Base-by-base conservation (phyloP, 2,797 vertebrate genomes). In the Hylomyscus alleni region DNA sequence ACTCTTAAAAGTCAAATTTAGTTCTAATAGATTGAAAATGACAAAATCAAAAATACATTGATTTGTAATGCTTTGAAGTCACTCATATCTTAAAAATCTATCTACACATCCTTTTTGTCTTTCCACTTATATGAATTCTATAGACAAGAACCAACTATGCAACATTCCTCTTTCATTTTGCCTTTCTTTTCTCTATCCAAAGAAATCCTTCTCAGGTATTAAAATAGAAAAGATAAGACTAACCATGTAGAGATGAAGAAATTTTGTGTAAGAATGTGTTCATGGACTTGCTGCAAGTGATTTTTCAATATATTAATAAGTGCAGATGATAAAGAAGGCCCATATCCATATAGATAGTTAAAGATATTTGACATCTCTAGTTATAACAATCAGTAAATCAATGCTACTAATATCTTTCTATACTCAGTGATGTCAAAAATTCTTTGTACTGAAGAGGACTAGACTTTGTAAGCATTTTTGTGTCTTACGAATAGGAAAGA, bases 61-160 rank as follows among this genome's bases (percentile, higher is more conserved):
- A 47, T 37, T 92, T 62, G 34, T 13, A 91, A 26, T 87, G 2
- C 3, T 29, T 72, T 95, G 2, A 73, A 85, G 44, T 75, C n/a
- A 77, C 0, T 2, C 3, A 94, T 1, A 3, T 44, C 83, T 72
- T 91, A 47, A 76, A 56, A 85, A 62, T 54, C 17, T 26, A 81
- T 95, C 90, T 90, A 31, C 44, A 75, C 94, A 34, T 91, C 77
- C 17, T 40, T 94, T 34, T 94, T 67, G 65, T 77, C 47, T 88
- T 90, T 44, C 13, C 5, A 50, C 2, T 20, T 88, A 69, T 22
- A 31, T 56, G 31, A 91, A 62, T 80, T 4, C 2, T 34, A 65
- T 13, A 4, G 7, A 52, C 1, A 93, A 31, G 40, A 4, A 73
- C 3, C 50, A 1, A 78, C 5, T 44, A 15, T 17, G 9, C 65